Conservation (phyloP, 2,888 invertebrate genomes). For the Eupsilia transversa region DNA sequence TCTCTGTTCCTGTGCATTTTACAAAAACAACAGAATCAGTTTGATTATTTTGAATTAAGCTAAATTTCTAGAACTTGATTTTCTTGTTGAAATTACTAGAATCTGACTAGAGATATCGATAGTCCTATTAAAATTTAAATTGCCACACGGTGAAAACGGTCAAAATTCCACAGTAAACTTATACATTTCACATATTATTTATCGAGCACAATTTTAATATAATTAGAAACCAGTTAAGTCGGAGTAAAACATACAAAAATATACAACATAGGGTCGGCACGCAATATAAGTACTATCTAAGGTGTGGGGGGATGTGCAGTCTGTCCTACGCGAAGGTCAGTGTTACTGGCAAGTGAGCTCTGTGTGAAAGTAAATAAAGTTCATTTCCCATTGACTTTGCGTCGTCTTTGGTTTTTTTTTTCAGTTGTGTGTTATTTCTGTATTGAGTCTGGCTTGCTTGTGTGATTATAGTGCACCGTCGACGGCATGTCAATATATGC, state of each 20-base stretch:
- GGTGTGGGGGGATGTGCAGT: slow-evolving; percentile 79
- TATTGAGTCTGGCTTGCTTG: slow-evolving; percentile 49
- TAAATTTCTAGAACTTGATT: background rate
- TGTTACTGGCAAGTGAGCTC: slow-evolving; percentile 79
- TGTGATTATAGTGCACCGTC: slow-evolving; percentile 53
- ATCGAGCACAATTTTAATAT: slow-evolving; percentile 1
- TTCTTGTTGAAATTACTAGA: too few species aligned
- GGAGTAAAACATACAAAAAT: slow-evolving; percentile 54
- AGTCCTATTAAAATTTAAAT: slow-evolving; percentile 4
- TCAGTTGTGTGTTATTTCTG: slow-evolving; percentile 39
- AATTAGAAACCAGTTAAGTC: slow-evolving; percentile 60
- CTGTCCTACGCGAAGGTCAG: slow-evolving; percentile 76
- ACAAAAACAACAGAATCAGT: background rate
- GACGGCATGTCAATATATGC: slow-evolving; percentile 18
- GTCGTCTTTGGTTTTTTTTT: slow-evolving; percentile 50
- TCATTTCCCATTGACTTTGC: slow-evolving; percentile 52
- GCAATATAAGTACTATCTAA: slow-evolving; percentile 72
- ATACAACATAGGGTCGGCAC: slow-evolving; percentile 62
- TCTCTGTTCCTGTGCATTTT: background rate
- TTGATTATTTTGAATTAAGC: background rate
- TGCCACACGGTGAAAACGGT: slow-evolving; percentile 25
- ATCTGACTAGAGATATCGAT: background rate
- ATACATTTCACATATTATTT: background rate
- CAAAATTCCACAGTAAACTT: slow-evolving; percentile 2
- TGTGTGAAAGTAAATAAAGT: slow-evolving; percentile 72